Conservation (phyloP, 2,113 vertebrate species). For the Saimiri boliviensis region DNA sequence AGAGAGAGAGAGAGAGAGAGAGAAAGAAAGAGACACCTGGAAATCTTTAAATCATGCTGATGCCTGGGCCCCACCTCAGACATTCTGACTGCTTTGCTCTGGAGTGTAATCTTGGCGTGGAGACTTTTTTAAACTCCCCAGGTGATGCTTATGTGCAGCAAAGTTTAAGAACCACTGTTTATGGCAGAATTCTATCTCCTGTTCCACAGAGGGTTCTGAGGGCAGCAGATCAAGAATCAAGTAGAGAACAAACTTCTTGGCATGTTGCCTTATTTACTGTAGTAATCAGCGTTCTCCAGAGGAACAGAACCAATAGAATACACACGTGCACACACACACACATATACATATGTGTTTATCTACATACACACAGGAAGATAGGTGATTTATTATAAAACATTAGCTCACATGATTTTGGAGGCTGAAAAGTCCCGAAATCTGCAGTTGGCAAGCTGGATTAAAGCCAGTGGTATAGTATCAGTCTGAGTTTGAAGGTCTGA, state of each 20-base stretch:
- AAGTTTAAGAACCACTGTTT: not conserved
- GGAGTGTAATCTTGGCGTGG: not conserved
- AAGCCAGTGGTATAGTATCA: not conserved
- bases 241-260: not conserved
- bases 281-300: not conserved
- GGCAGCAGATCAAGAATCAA: not conserved
- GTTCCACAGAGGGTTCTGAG: not conserved
- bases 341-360: not conserved
- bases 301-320: not conserved
- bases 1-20: too few species aligned
- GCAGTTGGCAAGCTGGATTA: not conserved
- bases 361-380: not conserved
- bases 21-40: not conserved
- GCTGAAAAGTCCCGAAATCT: not conserved
- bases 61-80: not conserved
- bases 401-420: not conserved
- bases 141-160: not conserved
- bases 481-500: not conserved
- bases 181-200: not conserved
- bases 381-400: not conserved
- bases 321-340: not conserved
- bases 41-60: not conserved
- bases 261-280: not conserved
- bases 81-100: not conserved
- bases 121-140: not conserved